Conservation (phyloP, 1,140 invertebrate genomes). For the Trichogramma pretiosum region DNA sequence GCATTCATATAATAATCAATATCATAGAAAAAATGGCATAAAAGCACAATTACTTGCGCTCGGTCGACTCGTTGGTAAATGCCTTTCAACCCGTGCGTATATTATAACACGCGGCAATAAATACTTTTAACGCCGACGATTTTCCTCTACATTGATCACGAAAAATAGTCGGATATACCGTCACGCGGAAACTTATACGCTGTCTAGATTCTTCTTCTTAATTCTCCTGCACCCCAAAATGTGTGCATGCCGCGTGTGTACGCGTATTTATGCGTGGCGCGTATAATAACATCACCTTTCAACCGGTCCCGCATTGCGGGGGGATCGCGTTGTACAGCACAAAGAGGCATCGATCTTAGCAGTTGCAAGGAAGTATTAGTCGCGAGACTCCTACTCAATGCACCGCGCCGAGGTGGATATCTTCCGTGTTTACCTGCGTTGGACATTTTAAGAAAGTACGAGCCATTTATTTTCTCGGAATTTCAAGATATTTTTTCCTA, state of each 20-base stretch:
- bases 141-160: slow-evolving; percentile 14
- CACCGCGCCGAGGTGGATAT: neutral
- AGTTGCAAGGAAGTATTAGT: slow-evolving; percentile 16
- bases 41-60: slow-evolving; percentile 12
- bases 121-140: too few species aligned
- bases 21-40: too few species aligned
- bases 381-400: slow-evolving; percentile 7
- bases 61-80: slow-evolving; percentile 5
- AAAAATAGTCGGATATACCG: slow-evolving; percentile 5
- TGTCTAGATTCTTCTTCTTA: too few species aligned
- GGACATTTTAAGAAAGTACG: slow-evolving; percentile 1
- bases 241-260: neutral
- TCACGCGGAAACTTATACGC: neutral
- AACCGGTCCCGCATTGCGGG: too few species aligned
- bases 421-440: neutral
- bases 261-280: neutral
- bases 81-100: too few species aligned
- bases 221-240: too few species aligned
- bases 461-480: too few species aligned
- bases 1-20: too few species aligned
- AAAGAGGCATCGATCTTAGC: too few species aligned
- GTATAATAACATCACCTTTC: neutral
- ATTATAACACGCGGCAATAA: too few species aligned
- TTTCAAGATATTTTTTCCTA: too few species aligned
- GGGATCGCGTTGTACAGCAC: too few species aligned